Evolutionary conservation across 2,797 vertebrate genomes (phyloP), one percentile per base, ranked within the genome.

Genomic region (Cossypha caffra): DNA sequence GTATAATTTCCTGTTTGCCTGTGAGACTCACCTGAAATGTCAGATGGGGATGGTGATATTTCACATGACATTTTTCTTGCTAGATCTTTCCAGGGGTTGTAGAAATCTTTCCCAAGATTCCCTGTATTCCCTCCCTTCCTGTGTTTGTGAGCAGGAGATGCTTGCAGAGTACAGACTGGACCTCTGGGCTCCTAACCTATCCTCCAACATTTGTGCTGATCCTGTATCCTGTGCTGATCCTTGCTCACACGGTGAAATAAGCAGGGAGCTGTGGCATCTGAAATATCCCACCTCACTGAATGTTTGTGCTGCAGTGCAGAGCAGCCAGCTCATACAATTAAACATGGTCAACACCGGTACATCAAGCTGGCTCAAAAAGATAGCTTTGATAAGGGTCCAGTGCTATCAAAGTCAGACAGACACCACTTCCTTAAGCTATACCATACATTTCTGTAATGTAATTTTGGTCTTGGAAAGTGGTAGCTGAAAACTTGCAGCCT

Each of bases 1-100:
- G 75, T 58, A 80, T 73, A 77, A 76, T 91, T 84, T 94, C 54
- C 59, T 91, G 42, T 82, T 77, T 89, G 48, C 59, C 64, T 61
- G 15, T 64, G 78, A 85, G 81, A 85, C 61, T 77, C 3, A 1
- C 29, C 71, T 85, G 67, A 92, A 93, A 93, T 85, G 71, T 92
- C 90, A 91, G 59, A 52, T 10, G 48, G 38, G 20, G 33, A 21
- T 58, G 45, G 33, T 58, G 48, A 7, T 95, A 86, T 86, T 88
- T 90, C 86, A 43, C 42, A n/a, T 6, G 61, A 40, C 33, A 33
- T 90, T 95, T 90, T 86, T 82, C 74, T 67, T 88, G 51, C 45
- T 37, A 43, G 45, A 14, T 73, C 31, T 87, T 85, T 59, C 40
- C n/a, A 42, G 64, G 15, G 26, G 2, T 38, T 69, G 63, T 55